These are phyloP conservation scores for Callochromis pleurospilus DNA, from an alignment of 2,113 vertebrate species.

Conservation along the genomic window DNA sequence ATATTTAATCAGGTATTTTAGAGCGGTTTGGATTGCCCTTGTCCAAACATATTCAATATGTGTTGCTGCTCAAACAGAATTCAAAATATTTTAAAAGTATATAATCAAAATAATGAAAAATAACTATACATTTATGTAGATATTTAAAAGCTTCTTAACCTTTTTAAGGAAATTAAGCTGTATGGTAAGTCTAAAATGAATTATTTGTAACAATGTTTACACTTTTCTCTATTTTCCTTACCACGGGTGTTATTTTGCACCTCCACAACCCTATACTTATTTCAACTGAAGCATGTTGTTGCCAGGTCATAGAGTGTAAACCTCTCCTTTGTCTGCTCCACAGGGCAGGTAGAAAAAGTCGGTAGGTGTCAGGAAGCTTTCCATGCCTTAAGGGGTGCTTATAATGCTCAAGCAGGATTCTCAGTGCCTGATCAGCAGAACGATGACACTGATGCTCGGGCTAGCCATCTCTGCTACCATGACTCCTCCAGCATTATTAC, in stretches of 20 bases:
- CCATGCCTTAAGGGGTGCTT: slow-evolving; percentile 29
- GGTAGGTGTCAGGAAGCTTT: slow-evolving; percentile 15
- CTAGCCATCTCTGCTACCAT: slow-evolving; percentile 2
- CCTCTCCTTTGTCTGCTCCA: not conserved
- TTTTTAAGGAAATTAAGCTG: not conserved
- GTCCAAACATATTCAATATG: not conserved
- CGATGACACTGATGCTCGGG: slow-evolving; percentile 54
- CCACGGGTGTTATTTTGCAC: not conserved
- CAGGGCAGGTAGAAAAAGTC: slow-evolving; percentile 1
- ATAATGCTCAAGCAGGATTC: slow-evolving; percentile 35
- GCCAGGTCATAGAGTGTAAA: not conserved
- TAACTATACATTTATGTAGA: not conserved
- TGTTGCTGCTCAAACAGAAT: not conserved
- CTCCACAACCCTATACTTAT: not conserved
- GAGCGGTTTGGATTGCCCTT: not conserved
- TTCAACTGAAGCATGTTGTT: not conserved
- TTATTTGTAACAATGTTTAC: not conserved
- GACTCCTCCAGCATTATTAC: slow-evolving; percentile 47
- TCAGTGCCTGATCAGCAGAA: slow-evolving; percentile 50
- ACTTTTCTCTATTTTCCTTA: not conserved
- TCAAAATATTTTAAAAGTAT: not conserved
- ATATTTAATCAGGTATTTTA: not conserved
- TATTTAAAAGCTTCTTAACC: not conserved
- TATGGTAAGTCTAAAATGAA: not conserved
- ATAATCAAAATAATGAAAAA: not conserved